phyloP scores from a whole-genome alignment of 2,113 vertebrate species.

The Perccottus glenii region DNA sequence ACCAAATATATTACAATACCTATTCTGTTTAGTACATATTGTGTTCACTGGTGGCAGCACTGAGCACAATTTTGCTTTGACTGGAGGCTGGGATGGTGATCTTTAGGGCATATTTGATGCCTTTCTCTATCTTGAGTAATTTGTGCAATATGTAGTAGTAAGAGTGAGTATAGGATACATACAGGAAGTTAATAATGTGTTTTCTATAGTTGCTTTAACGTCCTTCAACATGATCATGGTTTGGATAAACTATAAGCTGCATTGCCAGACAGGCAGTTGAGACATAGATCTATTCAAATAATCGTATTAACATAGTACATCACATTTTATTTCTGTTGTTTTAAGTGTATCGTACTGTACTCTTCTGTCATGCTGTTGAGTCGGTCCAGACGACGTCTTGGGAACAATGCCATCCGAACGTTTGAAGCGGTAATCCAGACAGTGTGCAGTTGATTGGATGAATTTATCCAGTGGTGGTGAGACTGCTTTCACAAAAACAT shows the following conservation, averaged over 20 bases:
- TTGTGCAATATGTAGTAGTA: conserved; percentile 2
- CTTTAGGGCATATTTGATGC: not conserved
- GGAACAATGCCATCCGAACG: conserved; percentile 41
- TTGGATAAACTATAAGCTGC: not conserved
- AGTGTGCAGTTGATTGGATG: conserved; percentile 42
- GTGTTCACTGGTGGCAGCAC: not conserved
- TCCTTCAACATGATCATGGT: conserved; percentile 3
- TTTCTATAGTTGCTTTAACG: not conserved
- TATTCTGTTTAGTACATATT: not conserved
- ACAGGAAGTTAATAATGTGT: not conserved
- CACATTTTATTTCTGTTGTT: conserved; percentile 1
- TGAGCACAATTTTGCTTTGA: not conserved
- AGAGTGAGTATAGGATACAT: not conserved
- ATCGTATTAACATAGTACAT: not conserved
- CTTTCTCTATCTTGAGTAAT: not conserved
- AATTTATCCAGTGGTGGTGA: conserved; percentile 50
- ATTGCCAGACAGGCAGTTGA: not conserved
- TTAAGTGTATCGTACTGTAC: conserved; percentile 4
- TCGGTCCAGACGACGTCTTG: conserved; percentile 26
- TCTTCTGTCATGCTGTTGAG: conserved; percentile 21
- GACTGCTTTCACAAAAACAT: conserved; percentile 58
- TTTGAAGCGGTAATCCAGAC: conserved; percentile 63
- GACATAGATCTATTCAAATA: not conserved
- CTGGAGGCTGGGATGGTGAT: not conserved
- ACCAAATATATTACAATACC: not conserved